Base-by-base conservation (phyloP, 2,888 invertebrate species). In the Zaprionus lineosus region DNA sequence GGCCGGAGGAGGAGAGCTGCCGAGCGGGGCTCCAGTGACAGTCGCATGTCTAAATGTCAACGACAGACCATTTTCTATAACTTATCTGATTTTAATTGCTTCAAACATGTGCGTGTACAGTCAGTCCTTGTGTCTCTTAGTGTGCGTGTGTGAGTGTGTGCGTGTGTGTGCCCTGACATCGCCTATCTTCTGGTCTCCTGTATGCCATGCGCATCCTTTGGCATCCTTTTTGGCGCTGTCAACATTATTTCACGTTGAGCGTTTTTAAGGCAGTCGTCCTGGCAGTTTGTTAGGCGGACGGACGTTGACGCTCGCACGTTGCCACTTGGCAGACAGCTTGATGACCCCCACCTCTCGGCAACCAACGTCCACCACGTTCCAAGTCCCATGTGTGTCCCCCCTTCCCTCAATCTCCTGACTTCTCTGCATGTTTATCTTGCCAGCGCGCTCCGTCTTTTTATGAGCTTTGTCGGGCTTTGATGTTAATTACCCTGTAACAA, bases 401-500 rank as follows among this genome's bases (percentile, higher is more conserved):
- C 8, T 24, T 50, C 43, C 12, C 18, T 0, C 2, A 14, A 2
- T n/a, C 21, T 7, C n/a, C 2, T 5, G 15, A 3, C 14, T 1
- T n/a, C 8, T 37, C 26, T 8, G 40, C 58, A 55, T 77, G 73
- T 79, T 84, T 79, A 79, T 79, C 78, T 78, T 59, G 70, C 70
- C 61, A 62, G 61, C 52, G 58, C 52, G 50, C 62, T 72, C 60
- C 76, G 84, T 74, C 86, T 82, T 82, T 82, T 82, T 85, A 82
- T 85, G 86, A 82, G 84, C 81, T 82, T 82, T 84, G 78, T 85
- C 74, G 86, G 77, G 72, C 86, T 84, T 86, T 86, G 86, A 81
- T 87, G 87, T 87, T 88, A 87, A 88, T 87, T 87, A 87, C 85
- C 83, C 87, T 78, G 84, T 87, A 76, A 86, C 87, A 83, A 79